Evolutionary conservation across 2,113 vertebrate species (phyloP), one percentile per base, ranked within the genome.

Genomic region (Rissa tridactyla): DNA sequence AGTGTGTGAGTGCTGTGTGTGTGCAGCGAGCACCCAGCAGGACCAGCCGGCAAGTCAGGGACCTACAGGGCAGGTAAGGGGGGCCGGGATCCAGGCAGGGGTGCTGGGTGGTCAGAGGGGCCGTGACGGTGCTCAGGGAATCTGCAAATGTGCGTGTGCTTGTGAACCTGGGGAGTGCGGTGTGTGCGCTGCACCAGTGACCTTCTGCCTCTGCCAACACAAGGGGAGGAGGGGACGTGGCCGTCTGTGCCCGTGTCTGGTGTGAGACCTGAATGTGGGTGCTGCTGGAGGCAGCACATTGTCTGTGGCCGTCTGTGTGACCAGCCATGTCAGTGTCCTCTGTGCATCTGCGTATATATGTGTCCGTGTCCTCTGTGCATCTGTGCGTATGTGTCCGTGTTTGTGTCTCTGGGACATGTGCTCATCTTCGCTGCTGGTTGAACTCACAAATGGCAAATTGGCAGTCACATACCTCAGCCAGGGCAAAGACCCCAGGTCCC

Each of bases 271-370:
- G 13, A 36, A 4, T 32, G 3, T 3, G 20, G 27, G 44, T 14
- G 29, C 19, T 58, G 47, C 30, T 61, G 29, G 5, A 3, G 26
- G 15, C 32, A 82, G 8, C 0, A 0, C 9, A 22, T 42, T 11
- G 3, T 34, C n/a, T 65, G 51, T 11, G 49, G 14, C 26, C 2
- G 0, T 9, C 22, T 44, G 5, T 30, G 29, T 47, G 20, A 47
- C 18, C 0, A 0, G 8, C 11, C 2, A 0, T 7, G 5, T 14
- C 30, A 3, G 2, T 55, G 23, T 32, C 30, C 26, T 49, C n/a
- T 2, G 0, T 21, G 32, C 51, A 52, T 49, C 18, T 38, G 32
- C 38, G 10, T 29, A 9, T 29, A 9, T 16, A 7, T 26, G 7
- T 54, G 32, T 34, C 26, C 4, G 8, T 60, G 64, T 73, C 34